Conservation (phyloP, 2,888 invertebrate genomes). For the Ferdinandea cuprea region DNA sequence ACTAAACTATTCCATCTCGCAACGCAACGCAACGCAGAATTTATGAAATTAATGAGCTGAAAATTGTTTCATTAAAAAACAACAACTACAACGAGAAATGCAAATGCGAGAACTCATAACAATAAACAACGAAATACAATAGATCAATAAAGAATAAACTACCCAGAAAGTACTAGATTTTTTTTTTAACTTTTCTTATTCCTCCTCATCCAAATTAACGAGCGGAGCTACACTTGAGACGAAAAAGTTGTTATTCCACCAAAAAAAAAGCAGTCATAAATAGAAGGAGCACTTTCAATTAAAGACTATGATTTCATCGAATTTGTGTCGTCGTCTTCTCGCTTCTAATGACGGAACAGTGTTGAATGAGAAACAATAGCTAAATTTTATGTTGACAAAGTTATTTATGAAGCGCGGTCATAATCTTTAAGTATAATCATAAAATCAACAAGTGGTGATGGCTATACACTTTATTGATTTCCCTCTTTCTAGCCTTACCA, state of each 20-base stretch:
- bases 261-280: not conserved
- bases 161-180: slow-evolving; percentile 28
- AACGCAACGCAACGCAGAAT: slow-evolving; percentile 25
- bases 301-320: slow-evolving; percentile 64
- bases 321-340: too few species aligned
- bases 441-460: slow-evolving; percentile 53
- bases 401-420: slow-evolving; percentile 53
- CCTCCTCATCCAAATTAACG: slow-evolving; percentile 9
- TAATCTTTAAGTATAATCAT: slow-evolving; percentile 41
- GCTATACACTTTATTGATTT: slow-evolving; percentile 2
- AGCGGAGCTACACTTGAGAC: not conserved
- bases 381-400: slow-evolving; percentile 55
- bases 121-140: slow-evolving; percentile 9
- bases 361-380: slow-evolving; percentile 52
- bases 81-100: slow-evolving; percentile 30
- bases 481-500: not conserved
- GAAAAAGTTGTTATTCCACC: slow-evolving; percentile 32
- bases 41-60: slow-evolving; percentile 40
- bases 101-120: slow-evolving; percentile 26
- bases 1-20: slow-evolving; percentile 7
- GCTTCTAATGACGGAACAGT: slow-evolving; percentile 52
- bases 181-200: not conserved
- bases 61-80: slow-evolving; percentile 16
- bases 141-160: slow-evolving; percentile 30
- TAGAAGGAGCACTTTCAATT: slow-evolving; percentile 29